Evolutionary conservation across 2,797 vertebrate species (phyloP).

Genomic region (Chiropotes sagulatus): DNA sequence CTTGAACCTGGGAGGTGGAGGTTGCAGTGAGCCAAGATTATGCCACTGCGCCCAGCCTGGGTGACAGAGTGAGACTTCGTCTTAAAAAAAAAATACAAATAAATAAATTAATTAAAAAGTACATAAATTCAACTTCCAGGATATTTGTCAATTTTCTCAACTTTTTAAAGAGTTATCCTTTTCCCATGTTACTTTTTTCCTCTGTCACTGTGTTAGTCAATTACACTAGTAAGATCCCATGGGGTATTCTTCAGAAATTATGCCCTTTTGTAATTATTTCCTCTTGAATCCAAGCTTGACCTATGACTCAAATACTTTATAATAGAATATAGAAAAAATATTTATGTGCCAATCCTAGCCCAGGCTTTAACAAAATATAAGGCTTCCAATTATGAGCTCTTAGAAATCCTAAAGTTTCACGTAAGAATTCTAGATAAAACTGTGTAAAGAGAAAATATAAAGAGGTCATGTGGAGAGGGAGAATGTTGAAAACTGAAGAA

Average conservation of each 20-base stretch:
- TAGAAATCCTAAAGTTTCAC: background rate
- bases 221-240: too few species aligned
- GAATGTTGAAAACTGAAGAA: background rate
- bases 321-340: background rate
- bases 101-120: background rate
- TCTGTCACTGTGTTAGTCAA: background rate
- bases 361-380: background rate
- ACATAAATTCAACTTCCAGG: background rate
- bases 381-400: background rate
- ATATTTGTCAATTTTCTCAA: background rate
- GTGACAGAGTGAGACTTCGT: background rate
- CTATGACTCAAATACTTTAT: background rate
- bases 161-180: background rate
- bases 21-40: background rate
- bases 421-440: background rate
- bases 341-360: accelerated
- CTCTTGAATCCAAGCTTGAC: background rate
- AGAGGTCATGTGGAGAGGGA: background rate
- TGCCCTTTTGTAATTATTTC: background rate
- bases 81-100: background rate
- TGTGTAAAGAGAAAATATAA: background rate
- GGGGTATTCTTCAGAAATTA: background rate
- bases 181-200: background rate
- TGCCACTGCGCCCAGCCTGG: background rate
- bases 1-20: background rate